Conservation (phyloP, 2,888 invertebrate genomes). For the Griposia aprilina region DNA sequence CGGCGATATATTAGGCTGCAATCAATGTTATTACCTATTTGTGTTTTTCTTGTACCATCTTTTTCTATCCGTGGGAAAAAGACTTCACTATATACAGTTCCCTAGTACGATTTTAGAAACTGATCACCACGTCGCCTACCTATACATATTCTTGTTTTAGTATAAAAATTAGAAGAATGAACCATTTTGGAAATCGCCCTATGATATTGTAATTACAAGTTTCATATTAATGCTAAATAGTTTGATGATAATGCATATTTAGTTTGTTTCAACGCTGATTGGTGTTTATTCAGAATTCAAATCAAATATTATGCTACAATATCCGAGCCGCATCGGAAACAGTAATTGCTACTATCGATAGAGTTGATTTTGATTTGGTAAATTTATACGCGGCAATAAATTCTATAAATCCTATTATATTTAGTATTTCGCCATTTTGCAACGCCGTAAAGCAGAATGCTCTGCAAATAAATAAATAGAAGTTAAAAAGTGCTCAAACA, state of each 20-base stretch:
- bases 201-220: neutral
- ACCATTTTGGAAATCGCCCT: neutral
- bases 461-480: neutral
- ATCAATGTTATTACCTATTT: too few relatives aligned
- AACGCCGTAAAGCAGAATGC: neutral
- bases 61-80: neutral
- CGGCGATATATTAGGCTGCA: neutral
- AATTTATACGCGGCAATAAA: neutral
- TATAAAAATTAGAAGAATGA: neutral
- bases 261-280: constrained; percentile 16
- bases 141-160: neutral
- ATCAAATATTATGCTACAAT: constrained; percentile 16
- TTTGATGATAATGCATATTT: constrained; percentile 1
- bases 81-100: neutral
- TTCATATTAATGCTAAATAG: neutral
- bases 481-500: neutral
- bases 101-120: neutral
- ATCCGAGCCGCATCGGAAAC: neutral
- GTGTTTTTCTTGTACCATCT: neutral
- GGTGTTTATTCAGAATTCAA: constrained; percentile 6
- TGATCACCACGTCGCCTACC: neutral
- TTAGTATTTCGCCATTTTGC: neutral
- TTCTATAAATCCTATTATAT: neutral
- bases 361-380: constrained; percentile 4
- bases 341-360: neutral